A percentile compares a stretch with the other conserved stretches of the same genome.
These are phyloP conservation scores for Nesometra sesokonis DNA, from an alignment of 35 echinoderm and acorn worm genomes.

Conservation along the genomic window DNA sequence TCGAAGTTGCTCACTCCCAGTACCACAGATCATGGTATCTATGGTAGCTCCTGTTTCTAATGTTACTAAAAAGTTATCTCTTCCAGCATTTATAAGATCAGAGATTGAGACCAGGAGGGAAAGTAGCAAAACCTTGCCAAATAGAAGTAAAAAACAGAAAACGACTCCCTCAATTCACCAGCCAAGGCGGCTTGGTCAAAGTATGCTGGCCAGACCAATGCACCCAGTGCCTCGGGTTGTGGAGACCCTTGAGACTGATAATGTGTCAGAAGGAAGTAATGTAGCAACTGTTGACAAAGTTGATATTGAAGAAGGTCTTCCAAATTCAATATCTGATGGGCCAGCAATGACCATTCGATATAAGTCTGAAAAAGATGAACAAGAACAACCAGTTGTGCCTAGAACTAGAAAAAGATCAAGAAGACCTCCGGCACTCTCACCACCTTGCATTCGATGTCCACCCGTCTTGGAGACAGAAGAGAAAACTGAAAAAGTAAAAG, in stretches of 20 bases:
- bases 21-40: slow-evolving; percentile 88
- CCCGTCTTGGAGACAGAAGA: background rate
- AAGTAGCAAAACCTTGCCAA: slow-evolving; percentile 16
- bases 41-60: slow-evolving; percentile 74
- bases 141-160: slow-evolving; percentile 18
- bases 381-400: background rate
- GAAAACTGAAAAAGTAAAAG: background rate
- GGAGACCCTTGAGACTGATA: background rate
- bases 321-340: background rate
- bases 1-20: slow-evolving; percentile 81
- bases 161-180: background rate
- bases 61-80: slow-evolving; percentile 77
- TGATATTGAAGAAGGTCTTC: background rate
- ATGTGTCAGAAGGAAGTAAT: background rate
- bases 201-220: background rate
- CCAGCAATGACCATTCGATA: background rate
- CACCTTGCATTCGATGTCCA: background rate
- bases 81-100: slow-evolving; percentile 29
- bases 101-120: slow-evolving; percentile 24
- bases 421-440: background rate
- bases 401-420: background rate
- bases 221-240: background rate
- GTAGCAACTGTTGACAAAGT: too few species aligned
- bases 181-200: background rate
- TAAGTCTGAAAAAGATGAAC: background rate